Evolutionary conservation across 2,888 invertebrate species (phyloP).

Genomic region (Erebia palarica): DNA sequence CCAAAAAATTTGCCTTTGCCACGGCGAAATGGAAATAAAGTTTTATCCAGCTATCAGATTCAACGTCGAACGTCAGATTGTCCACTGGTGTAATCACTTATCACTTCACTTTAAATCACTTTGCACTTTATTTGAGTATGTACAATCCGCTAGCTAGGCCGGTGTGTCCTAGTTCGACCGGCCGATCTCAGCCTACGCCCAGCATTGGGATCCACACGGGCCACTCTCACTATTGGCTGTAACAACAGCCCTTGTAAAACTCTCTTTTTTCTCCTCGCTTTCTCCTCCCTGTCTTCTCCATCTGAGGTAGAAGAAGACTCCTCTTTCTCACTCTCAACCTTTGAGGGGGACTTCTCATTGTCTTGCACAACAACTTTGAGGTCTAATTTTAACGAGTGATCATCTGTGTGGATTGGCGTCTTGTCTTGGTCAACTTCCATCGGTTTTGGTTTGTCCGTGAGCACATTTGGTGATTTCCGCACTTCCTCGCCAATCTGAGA

Average conservation of each 20-base stretch:
- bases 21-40: background rate
- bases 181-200: slow-evolving; percentile 66
- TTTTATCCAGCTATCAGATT: background rate
- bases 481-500: background rate
- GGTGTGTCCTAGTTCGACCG: slow-evolving; percentile 47
- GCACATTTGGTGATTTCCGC: slow-evolving; percentile 20
- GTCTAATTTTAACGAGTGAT: slow-evolving; percentile 52
- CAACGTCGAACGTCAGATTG: slow-evolving; percentile 7
- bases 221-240: slow-evolving; percentile 86
- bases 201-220: slow-evolving; percentile 80
- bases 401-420: slow-evolving; percentile 41
- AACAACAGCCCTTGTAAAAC: slow-evolving; percentile 69
- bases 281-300: slow-evolving; percentile 57
- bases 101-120: slow-evolving; percentile 4
- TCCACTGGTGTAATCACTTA: slow-evolving; percentile 3
- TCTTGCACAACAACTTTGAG: slow-evolving; percentile 55
- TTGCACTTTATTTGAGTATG: slow-evolving; percentile 27
- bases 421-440: slow-evolving; percentile 41
- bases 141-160: slow-evolving; percentile 56
- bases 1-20: background rate
- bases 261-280: slow-evolving; percentile 58
- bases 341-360: slow-evolving; percentile 36
- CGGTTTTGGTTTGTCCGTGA: slow-evolving; percentile 39
- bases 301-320: slow-evolving; percentile 55
- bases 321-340: slow-evolving; percentile 50